These are phyloP conservation scores for Eupeodes corollae DNA, from an alignment of 1,140 invertebrate species.

Conservation along the genomic window DNA sequence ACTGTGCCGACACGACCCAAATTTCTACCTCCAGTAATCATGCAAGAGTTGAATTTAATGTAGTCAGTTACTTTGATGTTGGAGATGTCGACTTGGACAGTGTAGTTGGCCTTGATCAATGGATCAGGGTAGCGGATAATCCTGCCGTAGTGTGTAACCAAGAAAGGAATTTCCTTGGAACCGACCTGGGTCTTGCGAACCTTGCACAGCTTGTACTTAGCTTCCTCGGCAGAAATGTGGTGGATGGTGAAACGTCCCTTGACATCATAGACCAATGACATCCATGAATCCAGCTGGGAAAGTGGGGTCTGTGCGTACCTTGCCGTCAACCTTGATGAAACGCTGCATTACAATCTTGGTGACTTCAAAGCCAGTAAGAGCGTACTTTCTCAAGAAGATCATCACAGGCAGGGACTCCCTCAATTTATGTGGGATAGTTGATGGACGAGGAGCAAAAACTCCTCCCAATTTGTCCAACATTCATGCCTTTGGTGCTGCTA, in stretches of 20 bases:
- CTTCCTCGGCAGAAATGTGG: slow-evolving; percentile 92
- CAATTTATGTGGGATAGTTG: slow-evolving; percentile 94
- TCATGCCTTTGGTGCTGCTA: slow-evolving; percentile 98
- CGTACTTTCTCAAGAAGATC: slow-evolving; percentile 96
- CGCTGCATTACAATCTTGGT: slow-evolving; percentile 98
- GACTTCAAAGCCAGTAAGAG: slow-evolving; percentile 90
- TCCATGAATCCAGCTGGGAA: slow-evolving; percentile 99
- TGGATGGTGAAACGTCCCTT: slow-evolving; percentile 97
- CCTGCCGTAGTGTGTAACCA: slow-evolving; percentile 94
- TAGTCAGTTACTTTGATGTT: slow-evolving; percentile 93
- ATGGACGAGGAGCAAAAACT: slow-evolving; percentile 92
- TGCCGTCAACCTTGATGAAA: slow-evolving; percentile 95
- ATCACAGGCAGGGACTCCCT: slow-evolving; percentile 93
- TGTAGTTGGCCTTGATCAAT: slow-evolving; percentile 92
- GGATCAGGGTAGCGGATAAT: slow-evolving; percentile 99
- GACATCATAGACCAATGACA: slow-evolving; percentile 96
- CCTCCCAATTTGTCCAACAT: slow-evolving; percentile 99
- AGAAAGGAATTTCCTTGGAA: slow-evolving; percentile 88
- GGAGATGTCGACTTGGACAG: slow-evolving; percentile 91
- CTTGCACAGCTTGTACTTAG: slow-evolving; percentile 98
- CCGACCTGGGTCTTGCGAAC: slow-evolving; percentile 80
- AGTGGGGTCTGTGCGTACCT: slow-evolving; percentile 92
- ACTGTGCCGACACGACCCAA: slow-evolving; percentile 98
- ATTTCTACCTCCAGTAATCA: slow-evolving; percentile 99
- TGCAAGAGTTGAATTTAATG: slow-evolving; percentile 97